Percentiles rank a stretch among this genome's conserved stretches.
Evolutionary conservation across 2,888 invertebrate species (phyloP).

Genomic region (Phengaris alcon): DNA sequence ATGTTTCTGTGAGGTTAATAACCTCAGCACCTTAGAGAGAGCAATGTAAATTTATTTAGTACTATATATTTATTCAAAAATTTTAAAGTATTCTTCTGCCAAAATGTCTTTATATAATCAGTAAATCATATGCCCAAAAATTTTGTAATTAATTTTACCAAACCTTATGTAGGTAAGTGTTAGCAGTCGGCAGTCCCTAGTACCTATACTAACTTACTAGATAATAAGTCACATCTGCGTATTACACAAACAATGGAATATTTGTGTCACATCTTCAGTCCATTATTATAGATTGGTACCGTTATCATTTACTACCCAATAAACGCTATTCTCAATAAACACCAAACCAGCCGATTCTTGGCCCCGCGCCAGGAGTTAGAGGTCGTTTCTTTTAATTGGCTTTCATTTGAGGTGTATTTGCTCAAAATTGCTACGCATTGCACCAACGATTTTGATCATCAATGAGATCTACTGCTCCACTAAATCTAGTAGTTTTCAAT

Average conservation of each 20-base stretch:
- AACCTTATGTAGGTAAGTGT: no score
- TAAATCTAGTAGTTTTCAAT: not conserved
- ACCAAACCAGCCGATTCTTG: conserved; percentile 23
- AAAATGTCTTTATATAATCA: no score
- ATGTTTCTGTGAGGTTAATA: no score
- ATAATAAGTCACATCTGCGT: not conserved
- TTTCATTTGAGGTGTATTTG: conserved; percentile 25
- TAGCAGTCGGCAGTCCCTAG: no score
- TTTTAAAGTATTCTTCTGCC: no score
- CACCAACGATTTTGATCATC: conserved; percentile 19
- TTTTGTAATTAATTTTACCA: no score
- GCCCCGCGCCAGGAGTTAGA: conserved; percentile 19
- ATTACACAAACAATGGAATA: not conserved
- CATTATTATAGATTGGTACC: conserved; percentile 3
- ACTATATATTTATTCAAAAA: no score
- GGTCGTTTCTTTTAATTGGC: conserved; percentile 28
- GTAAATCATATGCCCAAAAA: no score
- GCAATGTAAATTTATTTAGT: no score
- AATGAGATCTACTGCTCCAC: conserved; percentile 10
- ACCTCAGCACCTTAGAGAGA: no score
- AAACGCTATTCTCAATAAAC: conserved; percentile 26
- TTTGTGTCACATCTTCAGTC: conserved; percentile 13
- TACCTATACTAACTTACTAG: no score
- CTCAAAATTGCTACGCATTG: conserved; percentile 27
- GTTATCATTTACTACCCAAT: conserved; percentile 8